Conservation (phyloP, 2,888 invertebrate genomes). For the Euclidia mi region DNA sequence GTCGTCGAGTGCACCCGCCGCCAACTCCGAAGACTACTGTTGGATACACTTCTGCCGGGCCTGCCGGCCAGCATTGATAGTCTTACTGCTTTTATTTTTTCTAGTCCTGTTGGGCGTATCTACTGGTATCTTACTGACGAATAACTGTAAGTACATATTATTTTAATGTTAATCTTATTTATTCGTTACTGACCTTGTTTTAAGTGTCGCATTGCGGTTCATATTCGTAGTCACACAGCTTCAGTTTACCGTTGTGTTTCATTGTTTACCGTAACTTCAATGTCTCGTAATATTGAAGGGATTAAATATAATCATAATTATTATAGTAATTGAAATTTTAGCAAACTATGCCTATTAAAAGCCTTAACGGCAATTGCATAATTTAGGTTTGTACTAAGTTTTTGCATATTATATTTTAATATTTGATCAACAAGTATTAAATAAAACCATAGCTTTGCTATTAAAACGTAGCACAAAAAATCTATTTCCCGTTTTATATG, state of each 20-base stretch:
- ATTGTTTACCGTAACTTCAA: too few relatives aligned
- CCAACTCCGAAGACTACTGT: constrained; percentile 86
- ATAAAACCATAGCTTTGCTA: too few relatives aligned
- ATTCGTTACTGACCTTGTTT: constrained; percentile 37
- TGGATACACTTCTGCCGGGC: constrained; percentile 90
- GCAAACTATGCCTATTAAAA: too few relatives aligned
- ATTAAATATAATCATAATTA: too few relatives aligned
- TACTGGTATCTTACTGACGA: constrained; percentile 90
- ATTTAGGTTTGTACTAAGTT: too few relatives aligned
- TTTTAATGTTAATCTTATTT: constrained; percentile 26
- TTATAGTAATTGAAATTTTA: too few relatives aligned
- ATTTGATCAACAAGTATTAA: too few relatives aligned
- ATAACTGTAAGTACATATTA: constrained; percentile 87
- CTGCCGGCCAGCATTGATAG: constrained; percentile 87
- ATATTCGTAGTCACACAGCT: constrained; percentile 1
- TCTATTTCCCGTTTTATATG: neutral
- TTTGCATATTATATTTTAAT: too few relatives aligned
- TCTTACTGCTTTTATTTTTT: constrained; percentile 87
- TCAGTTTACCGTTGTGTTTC: neutral
- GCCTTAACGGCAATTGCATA: too few relatives aligned
- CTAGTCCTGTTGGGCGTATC: constrained; percentile 89
- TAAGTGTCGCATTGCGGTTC: constrained; percentile 39
- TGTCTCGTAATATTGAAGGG: too few relatives aligned
- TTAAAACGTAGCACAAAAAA: too few relatives aligned
- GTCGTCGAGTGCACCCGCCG: constrained; percentile 75